Evolutionary conservation across 2,888 invertebrate genomes (phyloP), one percentile per base, ranked within the genome.

Genomic region (Chrysolina americana): DNA sequence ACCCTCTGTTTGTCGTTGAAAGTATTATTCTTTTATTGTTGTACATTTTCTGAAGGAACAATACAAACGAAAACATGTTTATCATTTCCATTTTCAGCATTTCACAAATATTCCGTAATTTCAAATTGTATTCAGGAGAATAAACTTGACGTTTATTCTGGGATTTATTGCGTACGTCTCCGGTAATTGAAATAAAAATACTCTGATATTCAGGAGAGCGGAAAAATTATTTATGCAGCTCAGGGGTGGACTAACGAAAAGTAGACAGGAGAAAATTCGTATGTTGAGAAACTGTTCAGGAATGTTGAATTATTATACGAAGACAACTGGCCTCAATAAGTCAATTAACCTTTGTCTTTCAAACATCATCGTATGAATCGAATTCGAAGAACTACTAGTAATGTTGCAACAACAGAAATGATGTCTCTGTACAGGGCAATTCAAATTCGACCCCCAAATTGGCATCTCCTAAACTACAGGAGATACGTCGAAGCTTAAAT

Each of bases 151-250:
- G 78, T 79, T 78, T 76, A 78, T 77, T 79, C 79, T 68, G 72
- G 76, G 77, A 80, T 80, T 80, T 78, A 78, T 78, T 76, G 75
- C 79, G 70, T 76, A 78, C 79, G 78, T 78, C 79, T 78, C 65
- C 76, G 65, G 76, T 80, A 81, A 81, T 81, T 81, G 81, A 81
- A 81, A 79, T 78, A 80, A 81, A 80, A 81, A 80, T 78, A 74
- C 78, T 75, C 50, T 68, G 77, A 79, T 80, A 80, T 78, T 79
- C 77, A 74, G 65, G 15, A 69, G 71, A 63, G 75, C 65, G 48
- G 71, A 68, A 70, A 48, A 23, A 23, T 44, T 15, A 23, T 41
- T 1, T 13, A 6, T 23, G 23, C 19, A 17, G 63, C 15, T 64
- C 63, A 21, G 53, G 53, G 53, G 17, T 19, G 53, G 53, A 53